These are phyloP conservation scores for Parnassius orleans DNA, from an alignment of 2,888 invertebrate genomes.

Conservation along the genomic window DNA sequence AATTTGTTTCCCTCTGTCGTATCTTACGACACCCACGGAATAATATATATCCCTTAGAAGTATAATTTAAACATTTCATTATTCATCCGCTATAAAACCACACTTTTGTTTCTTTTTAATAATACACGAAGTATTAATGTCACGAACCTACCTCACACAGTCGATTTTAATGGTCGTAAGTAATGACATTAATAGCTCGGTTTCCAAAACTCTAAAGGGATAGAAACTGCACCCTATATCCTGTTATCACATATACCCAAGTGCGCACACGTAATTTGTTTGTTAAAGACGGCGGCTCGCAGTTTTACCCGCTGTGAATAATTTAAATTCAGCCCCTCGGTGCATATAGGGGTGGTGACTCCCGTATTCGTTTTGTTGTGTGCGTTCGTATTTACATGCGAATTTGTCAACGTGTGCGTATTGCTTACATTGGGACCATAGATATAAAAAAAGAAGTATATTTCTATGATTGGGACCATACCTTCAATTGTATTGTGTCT, in stretches of 20 bases:
- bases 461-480: constrained; percentile 45
- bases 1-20: too few species aligned
- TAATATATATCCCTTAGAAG: too few species aligned
- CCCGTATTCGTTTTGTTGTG: constrained; percentile 62
- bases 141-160: background rate
- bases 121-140: too few species aligned
- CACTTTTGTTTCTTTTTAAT: too few species aligned
- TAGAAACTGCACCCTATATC: constrained; percentile 65
- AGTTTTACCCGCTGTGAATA: constrained; percentile 79
- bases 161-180: background rate
- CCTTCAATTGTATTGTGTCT: constrained; percentile 57
- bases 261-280: constrained; percentile 79
- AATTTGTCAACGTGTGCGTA: constrained; percentile 46
- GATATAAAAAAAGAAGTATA: too few species aligned
- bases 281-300: constrained; percentile 79
- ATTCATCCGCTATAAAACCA: too few species aligned
- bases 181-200: constrained; percentile 14
- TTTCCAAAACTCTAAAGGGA: constrained; percentile 39
- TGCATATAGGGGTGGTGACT: constrained; percentile 55
- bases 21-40: too few species aligned
- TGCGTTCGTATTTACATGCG: constrained; percentile 41
- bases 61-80: too few species aligned
- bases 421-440: constrained; percentile 43
- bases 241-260: constrained; percentile 58
- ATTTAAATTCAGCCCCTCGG: constrained; percentile 77